Evolutionary conservation across 2,888 invertebrate genomes (phyloP), one percentile per base, ranked within the genome.

Genomic region (Lampropteryx suffumata): DNA sequence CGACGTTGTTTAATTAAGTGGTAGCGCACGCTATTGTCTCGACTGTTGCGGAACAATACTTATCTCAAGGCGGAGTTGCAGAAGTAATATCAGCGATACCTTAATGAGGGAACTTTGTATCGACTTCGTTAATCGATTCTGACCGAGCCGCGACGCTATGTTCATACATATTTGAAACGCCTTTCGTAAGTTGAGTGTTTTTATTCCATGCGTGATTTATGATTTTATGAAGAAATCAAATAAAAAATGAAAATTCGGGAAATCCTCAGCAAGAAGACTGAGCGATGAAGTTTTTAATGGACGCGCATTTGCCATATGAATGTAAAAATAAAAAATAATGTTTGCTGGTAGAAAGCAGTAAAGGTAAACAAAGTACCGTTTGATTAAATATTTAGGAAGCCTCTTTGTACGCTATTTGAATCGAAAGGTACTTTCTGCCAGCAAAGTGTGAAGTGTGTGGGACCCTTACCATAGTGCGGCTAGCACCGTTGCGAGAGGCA

Each of bases 401-500:
- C 50, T 28, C 34, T 44, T 43, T 34, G 39, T 42, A 39, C 26
- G 39, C 14, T 34, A 7, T 14, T 45, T 52, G 42, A 47, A 49
- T 50, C 45, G 44, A 50, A 47, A 43, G 45, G 59, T 67, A 73
- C 71, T 77, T 73, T 76, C 70, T 73, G 71, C 70, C 71, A 75
- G 74, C 65, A 78, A 73, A 65, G 56, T 69, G 70, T 62, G 67
- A 67, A 66, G 64, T 70, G 63, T 68, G 62, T 73, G 73, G 75
- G 76, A 69, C 82, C 88, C 90, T 90, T 90, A 90, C 90, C 90
- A 76, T 86, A 79, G 79, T 79, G 82, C 81, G 84, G 88, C 81
- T 90, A 91, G 82, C 91, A 91, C 79, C 91, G 88, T 84, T 91
- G 91, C 72, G 90, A 90, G 83, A 90, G 90, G 87, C 91, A 91